Evolutionary conservation across 2,888 invertebrate species (phyloP), one percentile per base, ranked within the genome.

Genomic region (Crematogaster levior): DNA sequence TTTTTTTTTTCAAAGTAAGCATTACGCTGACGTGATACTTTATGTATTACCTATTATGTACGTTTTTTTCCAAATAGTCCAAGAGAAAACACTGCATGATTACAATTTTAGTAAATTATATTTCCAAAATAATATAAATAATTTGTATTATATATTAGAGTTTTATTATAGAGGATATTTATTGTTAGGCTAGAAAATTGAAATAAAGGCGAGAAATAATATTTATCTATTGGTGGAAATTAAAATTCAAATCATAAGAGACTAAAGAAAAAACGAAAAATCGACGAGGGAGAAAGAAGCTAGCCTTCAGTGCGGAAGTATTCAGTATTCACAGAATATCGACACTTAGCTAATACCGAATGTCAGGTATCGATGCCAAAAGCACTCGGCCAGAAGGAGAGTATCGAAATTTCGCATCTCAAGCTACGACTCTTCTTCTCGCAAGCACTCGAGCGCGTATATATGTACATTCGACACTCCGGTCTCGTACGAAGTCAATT

Each of bases 401-500:
- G 24, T 40, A 65, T 27, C 15, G 48, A 74, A 53, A 53, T 53
- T 51, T 40, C n/a, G 70, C 53, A 70, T 74, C 34, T 74, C 48
- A 18, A 74, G 24, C 51, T 18, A 68, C 18, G 27, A 40, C 37
- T 75, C 70, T 75, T 75, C 75, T 75, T 75, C 70, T 37, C 70
- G 43, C 43, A n/a, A 63, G 46, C 10, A 63, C 30, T 63, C 43
- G 18, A 60, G 66, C 48, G 70, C 56, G 63, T 53, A 70, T 80
- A 60, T n/a, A n/a, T n/a, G n/a, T n/a, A n/a, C 58, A 82, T 84
- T 86, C 86, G 86, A 68, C 81, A 90, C 85, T 84, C 90, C 53
- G 84, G 89, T 91, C 91, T 91, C 89, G 90, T 87, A 88, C 87
- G 15, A 82, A 86, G 86, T 90, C 90, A 90, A 91, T 91, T 90